Conservation (phyloP, 2,797 vertebrate species). For the Pseudochaenichthys georgianus region DNA sequence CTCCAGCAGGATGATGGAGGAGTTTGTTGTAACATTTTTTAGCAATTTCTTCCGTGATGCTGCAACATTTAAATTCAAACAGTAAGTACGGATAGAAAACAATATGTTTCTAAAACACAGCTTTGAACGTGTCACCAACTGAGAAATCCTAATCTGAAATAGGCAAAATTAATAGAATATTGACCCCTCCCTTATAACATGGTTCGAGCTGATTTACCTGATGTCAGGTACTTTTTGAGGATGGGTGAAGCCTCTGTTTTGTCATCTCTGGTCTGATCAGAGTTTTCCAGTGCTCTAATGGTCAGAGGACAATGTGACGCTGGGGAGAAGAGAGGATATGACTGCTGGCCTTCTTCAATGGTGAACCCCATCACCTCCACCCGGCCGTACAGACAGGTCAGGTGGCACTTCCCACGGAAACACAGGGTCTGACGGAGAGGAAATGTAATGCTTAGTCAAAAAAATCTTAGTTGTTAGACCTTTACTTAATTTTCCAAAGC, state of each 20-base stretch:
- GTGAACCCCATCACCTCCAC: slow-evolving; percentile 92
- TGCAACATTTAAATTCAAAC: slow-evolving; percentile 57
- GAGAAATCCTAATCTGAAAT: not conserved
- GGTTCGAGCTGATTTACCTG: slow-evolving; percentile 75
- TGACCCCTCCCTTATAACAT: not conserved
- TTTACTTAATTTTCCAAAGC: not conserved
- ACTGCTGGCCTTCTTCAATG: slow-evolving; percentile 89
- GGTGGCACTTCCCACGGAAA: slow-evolving; percentile 90
- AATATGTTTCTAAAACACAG: not conserved
- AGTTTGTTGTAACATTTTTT: slow-evolving; percentile 76
- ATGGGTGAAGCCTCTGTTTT: slow-evolving; percentile 79
- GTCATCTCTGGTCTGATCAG: slow-evolving; percentile 69
- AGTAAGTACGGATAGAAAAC: not conserved
- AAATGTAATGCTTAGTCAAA: not conserved
- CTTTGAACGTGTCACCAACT: not conserved
- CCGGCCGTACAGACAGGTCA: slow-evolving; percentile 92
- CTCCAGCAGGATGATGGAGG: slow-evolving; percentile 89
- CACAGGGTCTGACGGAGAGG: slow-evolving; percentile 84
- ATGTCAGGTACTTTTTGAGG: slow-evolving; percentile 82
- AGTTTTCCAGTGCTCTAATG: slow-evolving; percentile 78
- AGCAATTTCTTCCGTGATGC: slow-evolving; percentile 83
- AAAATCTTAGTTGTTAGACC: not conserved
- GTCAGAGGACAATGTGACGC: slow-evolving; percentile 88
- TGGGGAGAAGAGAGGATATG: slow-evolving; percentile 88
- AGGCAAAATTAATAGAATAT: not conserved